Evolutionary conservation across 2,113 vertebrate genomes (phyloP), one percentile per base, ranked within the genome.

Genomic region (Paratilapia polleni): DNA sequence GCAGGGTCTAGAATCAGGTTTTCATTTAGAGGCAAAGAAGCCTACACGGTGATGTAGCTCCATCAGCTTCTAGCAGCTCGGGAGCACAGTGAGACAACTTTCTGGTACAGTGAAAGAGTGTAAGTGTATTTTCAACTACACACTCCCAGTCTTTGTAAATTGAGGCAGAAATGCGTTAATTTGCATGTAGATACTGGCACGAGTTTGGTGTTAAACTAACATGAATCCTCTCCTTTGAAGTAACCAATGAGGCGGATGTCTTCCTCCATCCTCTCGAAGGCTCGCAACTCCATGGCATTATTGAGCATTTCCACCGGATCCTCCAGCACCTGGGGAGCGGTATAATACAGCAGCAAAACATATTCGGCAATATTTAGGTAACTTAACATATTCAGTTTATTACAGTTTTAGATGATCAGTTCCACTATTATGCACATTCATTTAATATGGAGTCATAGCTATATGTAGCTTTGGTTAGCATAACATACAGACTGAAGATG

Each of bases 271-370:
- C 96, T 95, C 81, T 98, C 97, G 10, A 99, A 99, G 81, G 97
- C 98, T 75, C 97, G 96, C 68, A 97, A 95, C 93, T 99, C 98
- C 94, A 97, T 95, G 60, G 97, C 96, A 87, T 76, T 98, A 80
- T 96, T 97, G 91, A 99, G 97, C 83, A 98, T 90, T 77, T 99
- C 98, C 80, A 99, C 98, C 0, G 98, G 97, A 63, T 99, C 98
- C 92, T 99, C 98, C 63, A 98, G 94, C 80, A 99, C 95, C 98
- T 99, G 49, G 56, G 22, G 68, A 62, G 61, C 8, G 9, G 41
- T 24, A 56, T 4, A 60, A 77, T 1, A 88, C 31, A 63, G 77
- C 20, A 52, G 6, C 24, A 73, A 52, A 70, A 52, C 66, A 70
- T 19, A 9, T 68, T 26, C 12, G 24, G 49, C 41, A 70, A 2